Evolutionary conservation across 2,797 vertebrate species (phyloP).

Genomic region (Pelochelys cantorii): DNA sequence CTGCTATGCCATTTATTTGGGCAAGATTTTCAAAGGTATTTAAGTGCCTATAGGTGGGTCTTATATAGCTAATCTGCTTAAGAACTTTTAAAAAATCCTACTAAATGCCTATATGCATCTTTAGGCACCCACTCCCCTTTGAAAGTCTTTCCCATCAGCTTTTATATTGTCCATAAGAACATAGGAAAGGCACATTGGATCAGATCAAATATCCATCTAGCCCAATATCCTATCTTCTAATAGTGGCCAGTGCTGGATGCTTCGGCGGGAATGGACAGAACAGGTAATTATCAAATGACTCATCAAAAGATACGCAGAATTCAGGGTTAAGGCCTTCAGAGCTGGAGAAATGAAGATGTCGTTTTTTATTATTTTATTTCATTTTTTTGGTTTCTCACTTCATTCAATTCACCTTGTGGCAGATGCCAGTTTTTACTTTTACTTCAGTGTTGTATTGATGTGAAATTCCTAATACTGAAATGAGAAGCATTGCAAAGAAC

Average conservation of each 20-base stretch:
- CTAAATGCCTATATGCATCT: background rate
- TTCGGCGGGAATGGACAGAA: no score
- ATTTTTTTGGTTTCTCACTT: background rate
- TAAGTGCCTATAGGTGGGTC: background rate
- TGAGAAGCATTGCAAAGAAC: background rate
- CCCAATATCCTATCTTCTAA: no score
- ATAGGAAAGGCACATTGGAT: no score
- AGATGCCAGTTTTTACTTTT: background rate
- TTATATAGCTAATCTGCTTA: background rate
- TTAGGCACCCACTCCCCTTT: background rate
- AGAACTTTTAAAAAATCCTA: background rate
- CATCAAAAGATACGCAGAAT: background rate
- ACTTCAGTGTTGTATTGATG: background rate
- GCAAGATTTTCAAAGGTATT: background rate
- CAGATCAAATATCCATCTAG: no score
- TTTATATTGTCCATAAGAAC: background rate
- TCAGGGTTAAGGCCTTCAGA: background rate
- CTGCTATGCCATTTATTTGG: background rate
- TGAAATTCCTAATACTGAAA: background rate
- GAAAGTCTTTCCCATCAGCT: background rate
- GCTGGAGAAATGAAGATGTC: fast-evolving
- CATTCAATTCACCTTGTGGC: background rate
- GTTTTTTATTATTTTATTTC: background rate
- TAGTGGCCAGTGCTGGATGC: no score
- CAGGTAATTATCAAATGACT: no score